These are phyloP conservation scores for Lordiphosa clarofinis DNA, from an alignment of 1,140 invertebrate genomes.

Conservation along the genomic window DNA sequence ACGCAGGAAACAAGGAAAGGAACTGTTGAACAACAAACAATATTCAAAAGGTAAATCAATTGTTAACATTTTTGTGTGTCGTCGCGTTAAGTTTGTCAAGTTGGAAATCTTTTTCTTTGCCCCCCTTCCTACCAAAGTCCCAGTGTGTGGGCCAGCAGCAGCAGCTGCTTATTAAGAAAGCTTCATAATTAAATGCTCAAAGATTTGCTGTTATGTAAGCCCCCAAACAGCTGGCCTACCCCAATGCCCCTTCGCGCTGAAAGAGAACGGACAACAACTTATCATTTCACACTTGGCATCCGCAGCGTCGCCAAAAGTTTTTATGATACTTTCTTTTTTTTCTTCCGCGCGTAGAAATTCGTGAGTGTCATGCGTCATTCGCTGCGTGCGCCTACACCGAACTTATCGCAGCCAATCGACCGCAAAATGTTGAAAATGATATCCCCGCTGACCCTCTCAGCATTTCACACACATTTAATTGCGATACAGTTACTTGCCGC, in stretches of 20 bases:
- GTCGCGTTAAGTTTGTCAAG: constrained; percentile 8
- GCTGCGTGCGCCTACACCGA: constrained; percentile 48
- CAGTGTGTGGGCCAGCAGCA: constrained; percentile 22
- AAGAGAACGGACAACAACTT: constrained; percentile 31
- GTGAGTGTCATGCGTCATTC: constrained; percentile 8
- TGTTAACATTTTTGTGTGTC: constrained; percentile 66
- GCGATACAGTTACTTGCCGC: constrained; percentile 29
- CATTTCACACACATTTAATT: constrained; percentile 26
- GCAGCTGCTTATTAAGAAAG: constrained; percentile 26
- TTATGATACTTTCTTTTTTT: constrained; percentile 68
- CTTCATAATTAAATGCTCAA: constrained; percentile 39
- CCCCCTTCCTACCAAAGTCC: not conserved
- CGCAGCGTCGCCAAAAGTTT: constrained; percentile 44
- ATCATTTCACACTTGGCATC: constrained; percentile 29
- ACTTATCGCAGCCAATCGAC: constrained; percentile 58
- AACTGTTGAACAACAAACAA: no score
- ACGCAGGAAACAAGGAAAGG: no score
- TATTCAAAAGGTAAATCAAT: constrained; percentile 40
- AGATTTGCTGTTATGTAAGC: constrained; percentile 52
- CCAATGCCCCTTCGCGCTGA: constrained; percentile 31
- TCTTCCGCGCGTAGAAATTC: constrained; percentile 20
- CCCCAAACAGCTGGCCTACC: constrained; percentile 57
- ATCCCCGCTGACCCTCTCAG: constrained; percentile 13
- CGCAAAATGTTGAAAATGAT: constrained; percentile 59
- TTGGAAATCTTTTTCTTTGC: constrained; percentile 18